Evolutionary conservation across 2,888 invertebrate genomes (phyloP), one percentile per base, ranked within the genome.

Genomic region (Euclidia mi): DNA sequence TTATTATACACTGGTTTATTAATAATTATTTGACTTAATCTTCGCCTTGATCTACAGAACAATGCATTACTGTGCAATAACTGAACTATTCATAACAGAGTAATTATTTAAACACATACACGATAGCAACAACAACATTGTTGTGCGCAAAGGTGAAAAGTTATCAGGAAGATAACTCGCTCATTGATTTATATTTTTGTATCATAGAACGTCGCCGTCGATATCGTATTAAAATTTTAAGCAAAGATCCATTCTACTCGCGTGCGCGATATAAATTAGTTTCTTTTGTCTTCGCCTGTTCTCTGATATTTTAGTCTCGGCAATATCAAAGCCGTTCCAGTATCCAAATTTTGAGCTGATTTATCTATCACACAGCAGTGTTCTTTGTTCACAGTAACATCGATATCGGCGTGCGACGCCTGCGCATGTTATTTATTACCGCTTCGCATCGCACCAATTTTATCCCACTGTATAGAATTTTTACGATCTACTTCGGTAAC

Each of bases 401-500:
- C 58, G 40, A 63, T 67, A 65, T 32, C 49, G 31, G 0, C 12
- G 41, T 42, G 61, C 62, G 58, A 68, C 68, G 65, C 58, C 51
- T 63, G 50, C 67, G 56, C 58, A 60, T 65, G 60, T 74, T 70
- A 80, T 81, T 80, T 78, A 81, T 78, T 69, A 67, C 74, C 56
- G 40, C 51, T 56, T 62, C 69, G 62, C 63, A 71, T 71, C 70
- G 65, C 48, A 50, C 67, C 73, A 76, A 77, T 71, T 75, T 74
- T 68, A 72, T 65, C 66, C 65, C 64, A 69, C 61, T 60, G 70
- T 66, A 72, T 61, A 73, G 69, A 70, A 71, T 73, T 80, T 83
- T 82, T 82, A 82, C 76, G 80, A 80, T 63, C 61, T 60, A 77
- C 74, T 79, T 79, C 59, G 56, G 62, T 55, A 78, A 79, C 79